These are phyloP conservation scores for Pipra filicauda DNA, from an alignment of 2,113 vertebrate species.

Conservation along the genomic window DNA sequence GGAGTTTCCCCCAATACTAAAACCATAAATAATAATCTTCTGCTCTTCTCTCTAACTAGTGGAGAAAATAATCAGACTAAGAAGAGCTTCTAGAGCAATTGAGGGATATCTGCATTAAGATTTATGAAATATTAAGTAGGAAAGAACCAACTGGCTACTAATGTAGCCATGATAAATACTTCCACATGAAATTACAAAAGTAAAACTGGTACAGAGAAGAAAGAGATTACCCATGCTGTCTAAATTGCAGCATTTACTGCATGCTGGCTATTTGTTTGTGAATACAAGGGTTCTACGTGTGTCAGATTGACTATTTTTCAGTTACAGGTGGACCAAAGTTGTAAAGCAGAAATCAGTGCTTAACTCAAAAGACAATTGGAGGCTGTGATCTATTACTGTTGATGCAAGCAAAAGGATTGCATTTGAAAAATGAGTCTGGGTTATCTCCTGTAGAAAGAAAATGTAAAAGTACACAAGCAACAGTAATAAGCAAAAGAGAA, in stretches of 20 bases:
- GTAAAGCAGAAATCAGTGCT: neutral
- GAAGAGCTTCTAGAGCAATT: neutral
- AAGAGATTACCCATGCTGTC: neutral
- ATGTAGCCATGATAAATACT: neutral
- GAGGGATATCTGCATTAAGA: neutral
- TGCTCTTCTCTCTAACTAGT: neutral
- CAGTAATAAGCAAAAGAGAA: neutral
- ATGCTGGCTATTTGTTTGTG: neutral
- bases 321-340: neutral
- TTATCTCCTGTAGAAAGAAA: neutral
- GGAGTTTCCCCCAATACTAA: neutral
- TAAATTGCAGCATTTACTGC: neutral
- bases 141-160: neutral
- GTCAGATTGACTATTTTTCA: neutral
- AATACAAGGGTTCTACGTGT: neutral
- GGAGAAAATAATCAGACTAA: neutral
- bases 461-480: neutral
- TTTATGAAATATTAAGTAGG: neutral
- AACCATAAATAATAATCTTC: neutral
- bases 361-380: neutral
- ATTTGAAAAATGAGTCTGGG: neutral
- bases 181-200: neutral
- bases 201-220: neutral
- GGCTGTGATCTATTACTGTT: neutral
- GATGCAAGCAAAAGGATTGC: neutral